Conservation (phyloP, 1,140 invertebrate species). For the Drosophila setifemur region DNA sequence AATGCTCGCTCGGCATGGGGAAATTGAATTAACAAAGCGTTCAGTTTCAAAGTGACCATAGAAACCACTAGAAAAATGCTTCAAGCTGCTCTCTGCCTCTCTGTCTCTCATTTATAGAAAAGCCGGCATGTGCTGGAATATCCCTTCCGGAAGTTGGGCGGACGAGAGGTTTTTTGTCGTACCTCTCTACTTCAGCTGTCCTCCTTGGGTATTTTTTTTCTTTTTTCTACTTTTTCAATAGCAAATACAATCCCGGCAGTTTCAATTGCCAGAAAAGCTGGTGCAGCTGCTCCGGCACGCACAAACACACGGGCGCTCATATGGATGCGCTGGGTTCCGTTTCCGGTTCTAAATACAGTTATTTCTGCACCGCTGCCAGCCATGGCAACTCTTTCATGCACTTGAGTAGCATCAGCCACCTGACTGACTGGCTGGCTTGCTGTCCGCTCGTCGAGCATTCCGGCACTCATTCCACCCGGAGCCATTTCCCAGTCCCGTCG, state of each 20-base stretch:
- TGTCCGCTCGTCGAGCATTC: neutral
- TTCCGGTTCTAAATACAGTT: constrained; percentile 65
- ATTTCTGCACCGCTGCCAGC: constrained; percentile 51
- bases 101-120: constrained; percentile 19
- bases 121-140: constrained; percentile 12
- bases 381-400: constrained; percentile 56
- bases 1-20: neutral
- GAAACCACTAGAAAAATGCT: neutral
- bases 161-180: constrained; percentile 1
- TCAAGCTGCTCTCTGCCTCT: constrained; percentile 8
- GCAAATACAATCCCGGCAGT: constrained; percentile 43
- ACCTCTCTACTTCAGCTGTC: constrained; percentile 1
- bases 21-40: constrained; percentile 17
- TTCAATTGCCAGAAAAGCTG: constrained; percentile 52
- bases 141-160: neutral
- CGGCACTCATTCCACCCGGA: constrained; percentile 20
- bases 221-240: constrained; percentile 29
- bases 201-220: too few species aligned
- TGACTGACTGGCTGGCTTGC: constrained; percentile 25
- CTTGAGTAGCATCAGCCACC: constrained; percentile 48
- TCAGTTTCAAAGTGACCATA: neutral
- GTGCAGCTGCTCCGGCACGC: constrained; percentile 17
- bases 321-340: constrained; percentile 48
- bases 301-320: constrained; percentile 11
- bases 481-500: constrained; percentile 32